Percentiles rank a stretch among this genome's conserved stretches.
Conservation (phyloP, 2,888 invertebrate species). For the Mayetiola destructor region DNA sequence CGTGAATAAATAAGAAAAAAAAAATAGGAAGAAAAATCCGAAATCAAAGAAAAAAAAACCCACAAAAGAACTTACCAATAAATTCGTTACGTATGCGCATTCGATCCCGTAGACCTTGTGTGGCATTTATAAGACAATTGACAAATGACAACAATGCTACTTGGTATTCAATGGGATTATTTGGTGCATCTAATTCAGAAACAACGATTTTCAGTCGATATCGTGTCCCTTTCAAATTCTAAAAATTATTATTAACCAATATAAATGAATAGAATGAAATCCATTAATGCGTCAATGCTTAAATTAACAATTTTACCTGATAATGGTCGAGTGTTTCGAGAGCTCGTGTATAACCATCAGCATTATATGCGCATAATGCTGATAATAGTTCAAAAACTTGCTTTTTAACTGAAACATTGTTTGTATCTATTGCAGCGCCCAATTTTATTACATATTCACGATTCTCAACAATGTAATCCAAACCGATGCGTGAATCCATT, state of each 20-base stretch:
- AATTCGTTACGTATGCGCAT: conserved; percentile 85
- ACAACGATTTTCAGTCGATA: conserved; percentile 82
- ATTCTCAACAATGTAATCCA: conserved; percentile 89
- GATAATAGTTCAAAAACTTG: conserved; percentile 92
- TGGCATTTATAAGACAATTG: conserved; percentile 89
- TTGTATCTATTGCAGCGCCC: conserved; percentile 83
- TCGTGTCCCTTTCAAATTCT: conserved; percentile 75
- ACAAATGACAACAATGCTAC: conserved; percentile 85
- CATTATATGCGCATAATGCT: conserved; percentile 85
- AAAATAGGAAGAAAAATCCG: no score
- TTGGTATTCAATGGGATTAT: conserved; percentile 66
- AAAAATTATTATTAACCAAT: conserved; percentile 18
- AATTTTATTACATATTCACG: conserved; percentile 82
- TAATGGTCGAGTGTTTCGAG: conserved; percentile 83
- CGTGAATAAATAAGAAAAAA: no score
- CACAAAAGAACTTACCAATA: conserved; percentile 53
- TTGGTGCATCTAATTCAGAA: conserved; percentile 69
- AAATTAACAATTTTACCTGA: conserved; percentile 46
- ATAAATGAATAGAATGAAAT: no score
- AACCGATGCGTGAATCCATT: conserved; percentile 82
- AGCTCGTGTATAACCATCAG: conserved; percentile 73
- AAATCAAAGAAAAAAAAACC: no score
- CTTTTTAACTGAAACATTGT: conserved; percentile 82
- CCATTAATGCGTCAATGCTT: neutral
- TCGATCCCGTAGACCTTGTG: conserved; percentile 71